These are phyloP conservation scores for Amblyopsis rosae DNA, from an alignment of 2,113 vertebrate genomes.

Conservation along the genomic window DNA sequence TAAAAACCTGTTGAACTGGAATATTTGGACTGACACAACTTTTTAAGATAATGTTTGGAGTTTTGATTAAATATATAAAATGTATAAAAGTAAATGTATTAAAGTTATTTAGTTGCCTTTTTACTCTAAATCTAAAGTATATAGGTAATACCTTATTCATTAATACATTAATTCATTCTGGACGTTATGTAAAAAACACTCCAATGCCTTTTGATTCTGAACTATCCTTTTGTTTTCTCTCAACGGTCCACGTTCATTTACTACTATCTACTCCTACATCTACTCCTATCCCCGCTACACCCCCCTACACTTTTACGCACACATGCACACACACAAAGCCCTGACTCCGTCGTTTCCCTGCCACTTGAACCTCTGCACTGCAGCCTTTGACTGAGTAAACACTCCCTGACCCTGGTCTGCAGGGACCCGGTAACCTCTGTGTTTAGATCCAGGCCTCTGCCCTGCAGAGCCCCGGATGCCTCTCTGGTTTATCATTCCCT, in stretches of 20 bases:
- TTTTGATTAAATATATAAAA: too few relatives aligned
- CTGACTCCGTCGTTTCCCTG: not conserved
- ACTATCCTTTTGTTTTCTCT: too few relatives aligned
- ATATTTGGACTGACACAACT: too few relatives aligned
- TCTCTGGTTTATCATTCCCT: conserved; percentile 52
- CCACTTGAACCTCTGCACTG: conserved; percentile 10
- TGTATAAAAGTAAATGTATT: too few relatives aligned
- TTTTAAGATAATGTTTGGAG: too few relatives aligned
- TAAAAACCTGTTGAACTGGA: too few relatives aligned
- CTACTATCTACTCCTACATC: not conserved
- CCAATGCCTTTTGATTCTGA: too few relatives aligned
- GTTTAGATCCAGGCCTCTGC: conserved; percentile 21
- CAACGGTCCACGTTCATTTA: not conserved
- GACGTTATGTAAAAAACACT: too few relatives aligned
- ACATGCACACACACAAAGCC: not conserved
- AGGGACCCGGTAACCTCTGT: not conserved
- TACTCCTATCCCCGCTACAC: not conserved
- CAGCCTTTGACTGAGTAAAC: conserved; percentile 9
- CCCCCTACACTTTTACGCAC: not conserved
- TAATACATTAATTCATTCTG: too few relatives aligned
- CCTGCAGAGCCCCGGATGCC: conserved; percentile 9
- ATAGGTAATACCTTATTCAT: not conserved
- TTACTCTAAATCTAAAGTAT: too few relatives aligned
- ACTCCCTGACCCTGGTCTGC: conserved; percentile 15
- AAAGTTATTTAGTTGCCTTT: too few relatives aligned